Evolutionary conservation across 2,888 invertebrate genomes (phyloP), one percentile per base, ranked within the genome.

Genomic region (Diarsia mendica): DNA sequence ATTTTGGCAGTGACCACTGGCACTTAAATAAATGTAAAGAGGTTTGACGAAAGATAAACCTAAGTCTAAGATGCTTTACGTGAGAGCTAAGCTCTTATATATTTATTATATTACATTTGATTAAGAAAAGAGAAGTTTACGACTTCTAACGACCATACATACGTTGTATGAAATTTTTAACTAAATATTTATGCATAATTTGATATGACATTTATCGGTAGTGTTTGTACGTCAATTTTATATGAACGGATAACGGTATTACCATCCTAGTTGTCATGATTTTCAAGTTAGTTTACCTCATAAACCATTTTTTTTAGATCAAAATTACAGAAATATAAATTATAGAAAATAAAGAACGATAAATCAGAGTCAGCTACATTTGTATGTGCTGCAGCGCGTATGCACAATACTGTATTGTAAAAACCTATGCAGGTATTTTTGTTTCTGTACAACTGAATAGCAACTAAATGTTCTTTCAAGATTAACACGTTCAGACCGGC

Each of bases 191-290:
- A 76, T 82, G 74, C 66, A 78, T 84, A 48, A 74, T 83, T 82
- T 77, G 66, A 85, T 85, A 82, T 65, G 39, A 82, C 55, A 82
- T 75, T 73, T 85, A 83, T 71, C 58, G 49, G 79, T 85, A 83
- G 72, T 67, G 63, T 84, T 84, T 85, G 85, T 85, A 84, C 75
- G 83, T 82, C 82, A 72, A 73, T 85, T 83, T 85, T 84, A 82
- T 83, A 84, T 61, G 68, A 73, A 72, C 20, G 83, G 70, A 55
- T 63, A 67, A 20, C 8, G 83, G 83, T 72, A 33, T 15, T 82
- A 69, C 83, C 85, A 75, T 72, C 72, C 83, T 82, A 79, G 85
- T 79, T 46, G 9, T 60, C 58, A 72, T 68, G 10, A 23, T 77
- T 63, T 48, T 10, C 3, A 44, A 39, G 1, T 69, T 13, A 63